A percentile compares a stretch with the other conserved stretches of the same genome.
These are phyloP conservation scores for Echinometra lucunter DNA, from an alignment of 53 echinoderm and acorn worm species.

Conservation along the genomic window DNA sequence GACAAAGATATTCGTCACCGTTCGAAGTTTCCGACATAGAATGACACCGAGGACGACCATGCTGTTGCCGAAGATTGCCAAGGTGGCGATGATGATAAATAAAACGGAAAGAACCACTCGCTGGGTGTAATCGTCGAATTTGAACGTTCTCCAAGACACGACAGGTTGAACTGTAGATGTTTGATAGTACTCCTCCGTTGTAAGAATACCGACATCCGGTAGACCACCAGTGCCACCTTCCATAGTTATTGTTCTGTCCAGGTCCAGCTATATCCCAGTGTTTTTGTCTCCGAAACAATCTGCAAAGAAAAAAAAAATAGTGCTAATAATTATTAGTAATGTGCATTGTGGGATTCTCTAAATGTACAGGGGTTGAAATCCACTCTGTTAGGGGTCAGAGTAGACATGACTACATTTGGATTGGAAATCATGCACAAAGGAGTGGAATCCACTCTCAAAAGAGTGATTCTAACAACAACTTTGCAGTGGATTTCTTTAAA, in stretches of 20 bases:
- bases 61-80: constrained; percentile 89
- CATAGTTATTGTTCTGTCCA: neutral
- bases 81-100: constrained; percentile 72
- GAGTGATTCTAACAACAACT: too few species aligned
- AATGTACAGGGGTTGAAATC: too few species aligned
- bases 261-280: neutral
- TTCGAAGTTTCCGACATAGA: constrained; percentile 86
- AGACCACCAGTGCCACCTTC: neutral
- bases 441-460: too few species aligned
- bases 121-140: constrained; percentile 83
- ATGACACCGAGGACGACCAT: constrained; percentile 87
- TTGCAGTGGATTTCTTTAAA: too few species aligned
- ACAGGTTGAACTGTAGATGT: neutral
- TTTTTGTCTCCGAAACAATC: neutral
- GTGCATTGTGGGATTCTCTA: too few species aligned
- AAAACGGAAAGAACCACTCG: constrained; percentile 75
- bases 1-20: constrained; percentile 95
- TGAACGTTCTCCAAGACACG: constrained; percentile 46
- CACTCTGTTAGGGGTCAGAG: too few species aligned
- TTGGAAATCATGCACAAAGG: too few species aligned
- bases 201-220: neutral
- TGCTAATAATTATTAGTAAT: neutral
- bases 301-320: neutral
- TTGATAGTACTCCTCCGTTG: neutral
- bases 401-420: too few species aligned